Base-by-base conservation (phyloP, 2,888 invertebrate genomes). In the Scelioninae gen. 2 region DNA sequence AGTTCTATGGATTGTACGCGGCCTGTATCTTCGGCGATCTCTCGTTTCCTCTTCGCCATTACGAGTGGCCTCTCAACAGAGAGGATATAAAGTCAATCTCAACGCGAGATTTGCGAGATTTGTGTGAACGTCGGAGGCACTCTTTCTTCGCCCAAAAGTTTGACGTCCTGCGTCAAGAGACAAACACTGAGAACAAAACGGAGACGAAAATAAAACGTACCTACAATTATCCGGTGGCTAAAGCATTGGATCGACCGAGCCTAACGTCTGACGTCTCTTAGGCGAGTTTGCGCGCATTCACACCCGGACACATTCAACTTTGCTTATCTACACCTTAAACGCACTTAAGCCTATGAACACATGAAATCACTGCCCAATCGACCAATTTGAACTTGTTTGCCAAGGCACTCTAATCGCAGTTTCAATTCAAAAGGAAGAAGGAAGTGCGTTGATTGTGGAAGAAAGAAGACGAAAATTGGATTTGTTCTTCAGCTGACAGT, bases 331-430 rank as follows among this genome's bases (percentile, higher is more conserved):
- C 72, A 43, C 15, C 60, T 80, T 79, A 48, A 81, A 79, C 75
- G 80, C 80, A 78, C 85, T 86, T 85, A 85, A 85, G 81, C 81
- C 85, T 86, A 86, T 86, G 86, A 86, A 86, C 86, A 86, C 86
- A 86, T 86, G 84, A 85, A 85, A 85, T 86, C 85, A 86, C 86
- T 86, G 85, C 85, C 86, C 85, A 82, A 83, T 86, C 84, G 83
- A 84, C 83, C 82, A 81, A 83, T 84, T 84, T 83, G 82, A 83
- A 85, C 83, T 83, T 83, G 82, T 82, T 81, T 81, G 77, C 79
- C 79, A 84, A 86, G 82, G 83, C 83, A 84, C 83, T 83, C 79
- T 76, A 77, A 77, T 83, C 79, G 79, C 69, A 64, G 65, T 53
- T 67, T 50, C 50, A 50, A 57, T 41, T 67, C 33, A 48, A 63